Conservation (phyloP, 2,113 vertebrate species). For the Terrapene triunguis region DNA sequence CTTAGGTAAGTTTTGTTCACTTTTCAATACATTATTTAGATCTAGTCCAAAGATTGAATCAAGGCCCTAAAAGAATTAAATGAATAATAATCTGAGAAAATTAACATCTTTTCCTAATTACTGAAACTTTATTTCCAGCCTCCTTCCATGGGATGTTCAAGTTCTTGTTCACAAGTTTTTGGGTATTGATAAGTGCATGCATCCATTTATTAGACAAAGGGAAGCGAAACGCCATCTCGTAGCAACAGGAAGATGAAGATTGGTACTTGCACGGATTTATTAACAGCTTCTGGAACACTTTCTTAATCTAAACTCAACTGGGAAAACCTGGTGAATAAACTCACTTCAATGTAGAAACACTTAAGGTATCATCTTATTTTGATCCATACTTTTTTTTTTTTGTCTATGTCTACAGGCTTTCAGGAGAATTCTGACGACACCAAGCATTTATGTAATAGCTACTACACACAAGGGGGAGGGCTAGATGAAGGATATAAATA, state of each 20-base stretch:
- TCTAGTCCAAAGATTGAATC: conserved; percentile 1
- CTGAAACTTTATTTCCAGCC: neutral
- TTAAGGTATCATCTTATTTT: neutral
- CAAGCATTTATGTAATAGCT: neutral
- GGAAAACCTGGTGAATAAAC: neutral
- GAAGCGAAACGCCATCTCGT: neutral
- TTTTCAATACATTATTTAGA: conserved; percentile 16
- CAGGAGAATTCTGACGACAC: neutral
- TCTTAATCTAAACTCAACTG: neutral
- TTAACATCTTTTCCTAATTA: neutral
- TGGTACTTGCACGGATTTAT: neutral
- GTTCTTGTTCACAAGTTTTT: conserved; percentile 18
- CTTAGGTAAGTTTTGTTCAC: neutral
- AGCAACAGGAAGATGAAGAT: neutral
- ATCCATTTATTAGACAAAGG: neutral
- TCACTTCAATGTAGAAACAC: neutral
- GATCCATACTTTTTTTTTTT: neutral
- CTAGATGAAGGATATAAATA: neutral
- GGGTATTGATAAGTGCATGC: neutral
- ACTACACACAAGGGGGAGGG: neutral
- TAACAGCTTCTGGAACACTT: neutral
- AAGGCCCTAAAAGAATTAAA: neutral
- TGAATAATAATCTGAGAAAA: neutral
- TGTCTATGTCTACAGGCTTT: neutral
- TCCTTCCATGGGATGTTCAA: neutral